Evolutionary conservation across 92 coral and sea anemone species (phyloP).

Genomic region (Siderastrea radians): DNA sequence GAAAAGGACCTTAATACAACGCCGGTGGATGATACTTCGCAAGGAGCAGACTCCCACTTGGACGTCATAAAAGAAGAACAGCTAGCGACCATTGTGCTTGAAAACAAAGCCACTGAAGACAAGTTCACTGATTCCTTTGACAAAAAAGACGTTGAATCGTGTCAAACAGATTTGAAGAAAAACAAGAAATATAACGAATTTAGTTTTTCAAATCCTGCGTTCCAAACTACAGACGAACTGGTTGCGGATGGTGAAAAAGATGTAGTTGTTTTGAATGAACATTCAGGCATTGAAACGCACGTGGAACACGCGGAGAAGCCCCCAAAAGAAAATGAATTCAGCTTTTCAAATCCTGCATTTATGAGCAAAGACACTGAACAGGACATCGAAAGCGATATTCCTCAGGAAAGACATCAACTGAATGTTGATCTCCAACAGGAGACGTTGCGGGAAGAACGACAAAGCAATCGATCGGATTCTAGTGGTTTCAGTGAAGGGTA

Average conservation of each 20-base stretch:
- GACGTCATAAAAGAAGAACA: background rate
- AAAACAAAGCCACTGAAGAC: background rate
- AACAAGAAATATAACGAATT: background rate
- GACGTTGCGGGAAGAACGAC: conserved; percentile 15
- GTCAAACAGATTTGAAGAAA: background rate
- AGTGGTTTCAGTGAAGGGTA: conserved; percentile 44
- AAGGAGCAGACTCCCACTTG: background rate
- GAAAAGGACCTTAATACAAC: background rate
- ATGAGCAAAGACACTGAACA: conserved; percentile 7
- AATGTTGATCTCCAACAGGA: background rate
- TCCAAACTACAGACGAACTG: conserved; percentile 7
- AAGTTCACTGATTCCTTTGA: background rate
- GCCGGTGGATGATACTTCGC: background rate
- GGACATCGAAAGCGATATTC: background rate
- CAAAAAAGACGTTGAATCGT: background rate
- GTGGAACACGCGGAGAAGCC: background rate
- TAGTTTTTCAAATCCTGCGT: conserved; percentile 44
- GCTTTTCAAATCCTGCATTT: conserved; percentile 38
- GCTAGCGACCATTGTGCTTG: background rate
- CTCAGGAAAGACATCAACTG: background rate
- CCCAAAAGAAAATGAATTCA: conserved; percentile 4
- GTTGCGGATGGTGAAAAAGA: background rate
- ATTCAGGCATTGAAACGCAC: background rate
- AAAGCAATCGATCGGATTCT: conserved; percentile 27
- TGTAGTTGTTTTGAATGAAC: background rate